A percentile compares a stretch with the other conserved stretches of the same genome.
Evolutionary conservation across 37 sponge, comb jelly and placozoan species (phyloP).

Genomic region (Diacarnus erythraeanus): DNA sequence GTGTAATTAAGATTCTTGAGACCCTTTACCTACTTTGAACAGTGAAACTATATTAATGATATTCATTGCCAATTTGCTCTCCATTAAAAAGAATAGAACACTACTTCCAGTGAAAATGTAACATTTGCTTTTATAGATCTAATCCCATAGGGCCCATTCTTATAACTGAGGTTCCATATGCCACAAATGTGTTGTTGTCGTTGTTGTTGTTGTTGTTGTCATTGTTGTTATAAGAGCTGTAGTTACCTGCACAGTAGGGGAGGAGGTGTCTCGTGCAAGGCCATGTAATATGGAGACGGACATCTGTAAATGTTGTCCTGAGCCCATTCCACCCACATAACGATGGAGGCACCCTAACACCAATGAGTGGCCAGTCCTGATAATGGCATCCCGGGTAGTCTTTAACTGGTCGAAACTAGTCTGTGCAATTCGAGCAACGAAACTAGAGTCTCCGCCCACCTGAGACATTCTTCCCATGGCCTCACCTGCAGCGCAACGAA

Average conservation of each 20-base stretch:
- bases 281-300: conserved; percentile 79
- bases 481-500: conserved; percentile 93
- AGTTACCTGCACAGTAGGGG: conserved; percentile 49
- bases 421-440: conserved; percentile 87
- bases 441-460: conserved; percentile 71
- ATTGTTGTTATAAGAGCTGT: no score
- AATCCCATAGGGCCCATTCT: no score
- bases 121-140: no score
- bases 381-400: conserved; percentile 60
- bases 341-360: conserved; percentile 93
- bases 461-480: conserved; percentile 90
- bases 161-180: no score
- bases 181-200: no score
- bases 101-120: no score
- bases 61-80: no score
- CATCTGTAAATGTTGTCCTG: conserved; percentile 87
- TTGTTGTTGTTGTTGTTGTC: no score
- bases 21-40: neutral
- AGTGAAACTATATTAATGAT: no score
- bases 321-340: conserved; percentile 92
- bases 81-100: no score
- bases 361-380: conserved; percentile 89
- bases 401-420: conserved; percentile 75
- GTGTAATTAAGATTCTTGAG: neutral
- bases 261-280: conserved; percentile 69